Base-by-base conservation (phyloP, 1,140 invertebrate genomes). In the Chironomus striatipennis region DNA sequence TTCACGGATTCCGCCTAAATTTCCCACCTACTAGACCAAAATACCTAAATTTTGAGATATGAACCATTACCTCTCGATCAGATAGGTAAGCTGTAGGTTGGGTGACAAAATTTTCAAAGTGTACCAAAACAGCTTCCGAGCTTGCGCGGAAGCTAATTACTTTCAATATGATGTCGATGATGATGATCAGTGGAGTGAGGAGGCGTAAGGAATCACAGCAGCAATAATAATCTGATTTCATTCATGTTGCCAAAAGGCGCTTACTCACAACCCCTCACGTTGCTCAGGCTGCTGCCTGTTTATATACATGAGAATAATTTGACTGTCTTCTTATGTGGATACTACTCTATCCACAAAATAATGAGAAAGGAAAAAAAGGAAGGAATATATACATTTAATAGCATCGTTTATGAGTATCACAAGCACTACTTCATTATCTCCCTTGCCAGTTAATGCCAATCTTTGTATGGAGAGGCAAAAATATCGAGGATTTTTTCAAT, bases 381-480 rank as follows among this genome's bases (percentile, higher is more conserved):
- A 57, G 47, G n/a, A 57, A 57, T n/a, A 34, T 34, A 21, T 9
- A 70, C 65, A 18, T 21, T 70, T 70, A 70, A 70, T 70, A 20
- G 65, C 20, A 20, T 70, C 65, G 65, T 70, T 70, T 70, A 70
- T 70, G 65, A 70, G 65, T 18, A 70, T 70, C 65, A 21, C 65
- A 70, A 17, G 65, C 17, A 10, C 20, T 70, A 21, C 20, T 70
- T 70, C 65, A 70, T 70, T 70, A 70, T 70, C 65, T 17, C 65
- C 65, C 18, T 70, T 57, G 12, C n/a, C 5, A 12, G 47, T 57
- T 57, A 57, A 57, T 57, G 47, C 12, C 12, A 57, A 57, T n/a
- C 4, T 57, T 1, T 2, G 47, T 15, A 15, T 57, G 47, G 24
- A 57, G 47, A n/a, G 47, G 4, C 12, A 57, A 57, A 15, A 57